phyloP scores from a whole-genome alignment of 1,140 invertebrate genomes.

The Plectus sambesii region DNA sequence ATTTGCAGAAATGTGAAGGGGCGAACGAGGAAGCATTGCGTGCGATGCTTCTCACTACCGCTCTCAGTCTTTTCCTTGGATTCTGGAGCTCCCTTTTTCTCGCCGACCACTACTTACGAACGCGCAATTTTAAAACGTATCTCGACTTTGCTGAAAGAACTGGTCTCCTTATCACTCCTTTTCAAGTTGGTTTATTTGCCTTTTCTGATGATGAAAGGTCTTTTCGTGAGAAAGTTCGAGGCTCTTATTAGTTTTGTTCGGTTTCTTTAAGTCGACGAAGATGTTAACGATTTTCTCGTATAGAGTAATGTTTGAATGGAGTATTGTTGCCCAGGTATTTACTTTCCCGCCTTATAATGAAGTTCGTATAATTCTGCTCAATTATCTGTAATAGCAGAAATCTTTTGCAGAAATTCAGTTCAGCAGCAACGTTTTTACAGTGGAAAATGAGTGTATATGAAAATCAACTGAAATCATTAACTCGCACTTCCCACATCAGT shows the following conservation, averaged over 20 bases:
- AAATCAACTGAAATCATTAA: no score
- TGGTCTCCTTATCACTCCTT: conserved; percentile 27
- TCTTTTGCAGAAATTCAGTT: no score
- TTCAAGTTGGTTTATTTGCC: conserved; percentile 21
- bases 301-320: conserved; percentile 7
- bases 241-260: background rate
- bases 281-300: conserved; percentile 2
- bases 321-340: conserved; percentile 10
- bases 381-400: no score
- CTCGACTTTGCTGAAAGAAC: conserved; percentile 20
- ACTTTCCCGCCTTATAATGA: conserved; percentile 1
- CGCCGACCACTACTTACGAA: conserved; percentile 27
- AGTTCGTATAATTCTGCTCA: conserved; percentile 12
- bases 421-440: no score
- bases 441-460: no score
- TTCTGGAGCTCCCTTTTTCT: conserved; percentile 27
- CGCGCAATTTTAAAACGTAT: conserved; percentile 21
- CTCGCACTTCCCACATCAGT: no score
- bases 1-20: no score
- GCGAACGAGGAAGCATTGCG: background rate
- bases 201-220: background rate
- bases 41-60: conserved; percentile 30
- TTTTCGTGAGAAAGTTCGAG: background rate
- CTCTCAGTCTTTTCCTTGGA: conserved; percentile 24
- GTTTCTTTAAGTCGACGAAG: conserved; percentile 14